Percentiles rank a stretch among this genome's conserved stretches.
Evolutionary conservation across 2,888 invertebrate species (phyloP).

Genomic region (Eupithecia exiguata): DNA sequence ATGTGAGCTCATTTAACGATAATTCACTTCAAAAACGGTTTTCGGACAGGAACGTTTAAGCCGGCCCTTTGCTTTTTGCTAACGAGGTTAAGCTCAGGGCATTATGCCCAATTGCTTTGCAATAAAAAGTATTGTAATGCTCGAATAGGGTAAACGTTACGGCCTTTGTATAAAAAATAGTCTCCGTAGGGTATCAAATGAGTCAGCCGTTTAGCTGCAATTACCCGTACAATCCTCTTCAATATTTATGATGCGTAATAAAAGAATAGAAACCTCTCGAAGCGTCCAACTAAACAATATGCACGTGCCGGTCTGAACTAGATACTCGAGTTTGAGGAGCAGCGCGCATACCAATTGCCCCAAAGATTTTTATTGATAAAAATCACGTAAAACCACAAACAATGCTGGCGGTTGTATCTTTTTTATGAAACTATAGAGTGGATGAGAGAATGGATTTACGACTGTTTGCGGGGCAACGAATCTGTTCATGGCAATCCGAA

Average conservation of each 20-base stretch:
- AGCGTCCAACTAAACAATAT: conserved; percentile 38
- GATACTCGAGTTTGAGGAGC: conserved; percentile 33
- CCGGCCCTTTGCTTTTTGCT: conserved; percentile 38
- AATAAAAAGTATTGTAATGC: conserved; percentile 46
- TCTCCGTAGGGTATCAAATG: conserved; percentile 36
- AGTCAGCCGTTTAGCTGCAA: conserved; percentile 41
- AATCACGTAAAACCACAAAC: conserved; percentile 62
- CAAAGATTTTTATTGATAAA: conserved; percentile 66
- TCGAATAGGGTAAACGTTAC: conserved; percentile 37
- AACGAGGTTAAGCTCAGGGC: conserved; percentile 40
- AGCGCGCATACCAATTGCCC: conserved; percentile 46
- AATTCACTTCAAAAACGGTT: conserved; percentile 65
- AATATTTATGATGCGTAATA: conserved; percentile 43
- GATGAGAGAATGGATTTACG: conserved; percentile 73
- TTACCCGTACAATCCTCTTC: conserved; percentile 44
- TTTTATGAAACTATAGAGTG: conserved; percentile 62
- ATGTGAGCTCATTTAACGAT: conserved; percentile 73
- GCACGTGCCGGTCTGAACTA: conserved; percentile 29
- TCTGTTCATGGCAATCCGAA: conserved; percentile 60
- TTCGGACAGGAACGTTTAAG: conserved; percentile 53
- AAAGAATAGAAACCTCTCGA: conserved; percentile 36
- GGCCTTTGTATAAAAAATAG: conserved; percentile 41
- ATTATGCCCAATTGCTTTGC: conserved; percentile 43
- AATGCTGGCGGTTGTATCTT: conserved; percentile 51
- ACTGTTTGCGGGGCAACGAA: conserved; percentile 68